These are phyloP conservation scores for Drosophila neutralis DNA, from an alignment of 2,888 invertebrate genomes.

Conservation along the genomic window DNA sequence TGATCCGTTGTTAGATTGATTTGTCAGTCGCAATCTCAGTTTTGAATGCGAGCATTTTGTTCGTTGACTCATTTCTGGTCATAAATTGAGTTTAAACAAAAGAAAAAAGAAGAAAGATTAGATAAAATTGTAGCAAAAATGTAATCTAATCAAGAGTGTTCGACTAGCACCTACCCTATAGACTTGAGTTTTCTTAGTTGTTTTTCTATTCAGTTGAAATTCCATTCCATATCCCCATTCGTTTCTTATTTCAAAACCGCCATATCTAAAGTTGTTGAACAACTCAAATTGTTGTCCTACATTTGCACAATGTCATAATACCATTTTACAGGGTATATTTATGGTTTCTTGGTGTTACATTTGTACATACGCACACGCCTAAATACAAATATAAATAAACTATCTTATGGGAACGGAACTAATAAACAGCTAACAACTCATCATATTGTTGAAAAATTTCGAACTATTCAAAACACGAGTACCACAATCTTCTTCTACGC, in stretches of 20 bases:
- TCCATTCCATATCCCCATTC: neutral
- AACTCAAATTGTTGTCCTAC: neutral
- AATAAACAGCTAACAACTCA: slow-evolving; percentile 35
- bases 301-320: neutral
- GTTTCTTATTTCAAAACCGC: neutral
- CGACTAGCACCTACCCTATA: neutral
- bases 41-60: slow-evolving; percentile 26
- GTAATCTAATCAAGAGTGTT: neutral
- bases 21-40: neutral
- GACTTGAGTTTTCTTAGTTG: neutral
- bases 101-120: slow-evolving; percentile 31
- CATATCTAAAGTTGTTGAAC: neutral
- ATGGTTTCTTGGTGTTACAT: slow-evolving; percentile 30
- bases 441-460: slow-evolving; percentile 8
- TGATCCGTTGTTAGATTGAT: slow-evolving; percentile 9
- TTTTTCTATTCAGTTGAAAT: neutral
- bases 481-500: slow-evolving; percentile 70
- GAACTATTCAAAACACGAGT: slow-evolving; percentile 39
- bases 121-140: slow-evolving; percentile 29
- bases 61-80: slow-evolving; percentile 38
- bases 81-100: slow-evolving; percentile 10
- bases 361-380: slow-evolving; percentile 29
- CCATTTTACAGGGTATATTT: neutral
- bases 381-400: slow-evolving; percentile 7
- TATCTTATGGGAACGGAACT: slow-evolving; percentile 35